Conservation (phyloP, 2,797 vertebrate genomes). For the Urophycis tenuis region DNA sequence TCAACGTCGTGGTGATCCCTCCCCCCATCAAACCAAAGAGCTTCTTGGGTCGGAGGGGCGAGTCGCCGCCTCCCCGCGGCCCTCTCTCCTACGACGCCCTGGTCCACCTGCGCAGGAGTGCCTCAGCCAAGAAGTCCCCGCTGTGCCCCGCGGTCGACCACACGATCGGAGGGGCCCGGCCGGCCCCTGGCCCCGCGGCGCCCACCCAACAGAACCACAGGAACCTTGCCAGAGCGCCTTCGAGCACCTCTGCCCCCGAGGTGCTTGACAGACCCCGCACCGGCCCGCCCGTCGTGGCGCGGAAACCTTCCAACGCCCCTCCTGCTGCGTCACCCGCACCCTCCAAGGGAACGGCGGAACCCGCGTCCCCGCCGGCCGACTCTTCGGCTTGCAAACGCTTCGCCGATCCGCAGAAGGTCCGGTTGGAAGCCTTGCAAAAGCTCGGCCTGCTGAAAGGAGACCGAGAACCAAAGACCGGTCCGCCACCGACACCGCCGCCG, state of each 20-base stretch:
- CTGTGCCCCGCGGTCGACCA: conserved; percentile 59
- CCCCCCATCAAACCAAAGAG: conserved; percentile 46
- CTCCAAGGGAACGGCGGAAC: conserved; percentile 21
- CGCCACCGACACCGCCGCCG: neutral
- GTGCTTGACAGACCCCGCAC: conserved; percentile 28
- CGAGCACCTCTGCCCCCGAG: conserved; percentile 17
- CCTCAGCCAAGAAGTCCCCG: conserved; percentile 61
- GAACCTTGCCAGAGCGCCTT: conserved; percentile 24
- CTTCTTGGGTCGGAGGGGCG: conserved; percentile 21
- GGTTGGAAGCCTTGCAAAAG: conserved; percentile 81
- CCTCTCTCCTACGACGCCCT: conserved; percentile 70
- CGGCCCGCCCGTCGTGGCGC: conserved; percentile 69
- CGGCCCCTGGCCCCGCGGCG: conserved; percentile 15
- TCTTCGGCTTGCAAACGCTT: conserved; percentile 36
- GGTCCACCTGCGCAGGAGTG: conserved; percentile 58
- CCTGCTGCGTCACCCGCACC: conserved; percentile 66
- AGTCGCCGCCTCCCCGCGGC: conserved; percentile 48
- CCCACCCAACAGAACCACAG: neutral
- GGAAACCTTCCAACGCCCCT: conserved; percentile 77
- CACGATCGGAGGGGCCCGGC: conserved; percentile 45
- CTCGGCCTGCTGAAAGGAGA: conserved; percentile 75
- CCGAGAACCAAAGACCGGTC: neutral
- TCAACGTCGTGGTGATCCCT: conserved; percentile 42
- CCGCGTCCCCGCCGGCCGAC: conserved; percentile 8
- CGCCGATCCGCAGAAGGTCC: conserved; percentile 63